These are phyloP conservation scores for Ispidina picta DNA, from an alignment of 2,797 vertebrate species.

Conservation along the genomic window DNA sequence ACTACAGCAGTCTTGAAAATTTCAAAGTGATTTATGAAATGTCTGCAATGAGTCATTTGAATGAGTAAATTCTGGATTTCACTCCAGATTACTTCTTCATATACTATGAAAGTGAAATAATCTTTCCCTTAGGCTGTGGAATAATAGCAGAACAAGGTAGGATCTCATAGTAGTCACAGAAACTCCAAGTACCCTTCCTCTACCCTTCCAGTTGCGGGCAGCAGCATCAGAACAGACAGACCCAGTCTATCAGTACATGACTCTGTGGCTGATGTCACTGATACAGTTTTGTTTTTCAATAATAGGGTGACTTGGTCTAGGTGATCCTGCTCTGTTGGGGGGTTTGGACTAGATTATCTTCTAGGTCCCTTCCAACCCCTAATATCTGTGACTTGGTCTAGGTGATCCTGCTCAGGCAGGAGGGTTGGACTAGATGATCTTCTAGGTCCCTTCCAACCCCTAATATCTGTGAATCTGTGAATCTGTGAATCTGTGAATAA, in stretches of 20 bases:
- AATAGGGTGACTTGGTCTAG: no score
- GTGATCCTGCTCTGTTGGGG: no score
- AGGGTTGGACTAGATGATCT: no score
- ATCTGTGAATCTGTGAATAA: no score
- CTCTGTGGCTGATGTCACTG: not conserved
- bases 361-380: no score
- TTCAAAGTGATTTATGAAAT: not conserved
- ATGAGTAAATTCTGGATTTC: not conserved
- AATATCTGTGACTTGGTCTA: no score
- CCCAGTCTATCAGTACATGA: not conserved
- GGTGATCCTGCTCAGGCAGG: no score
- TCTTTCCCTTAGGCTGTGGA: not conserved
- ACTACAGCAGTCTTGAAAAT: not conserved
- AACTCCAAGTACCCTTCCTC: not conserved
- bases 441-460: no score
- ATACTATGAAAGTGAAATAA: not conserved
- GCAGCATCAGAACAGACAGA: accelerated
- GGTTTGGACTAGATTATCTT: no score
- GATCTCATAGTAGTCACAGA: not conserved
- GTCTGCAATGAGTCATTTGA: not conserved
- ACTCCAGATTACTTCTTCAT: not conserved
- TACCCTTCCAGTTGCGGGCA: not conserved
- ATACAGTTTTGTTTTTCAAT: not conserved
- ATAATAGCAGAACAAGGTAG: not conserved
- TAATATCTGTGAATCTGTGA: no score